phyloP scores from a whole-genome alignment of 2,797 vertebrate species.

The Scolopax bukidnonensis region DNA sequence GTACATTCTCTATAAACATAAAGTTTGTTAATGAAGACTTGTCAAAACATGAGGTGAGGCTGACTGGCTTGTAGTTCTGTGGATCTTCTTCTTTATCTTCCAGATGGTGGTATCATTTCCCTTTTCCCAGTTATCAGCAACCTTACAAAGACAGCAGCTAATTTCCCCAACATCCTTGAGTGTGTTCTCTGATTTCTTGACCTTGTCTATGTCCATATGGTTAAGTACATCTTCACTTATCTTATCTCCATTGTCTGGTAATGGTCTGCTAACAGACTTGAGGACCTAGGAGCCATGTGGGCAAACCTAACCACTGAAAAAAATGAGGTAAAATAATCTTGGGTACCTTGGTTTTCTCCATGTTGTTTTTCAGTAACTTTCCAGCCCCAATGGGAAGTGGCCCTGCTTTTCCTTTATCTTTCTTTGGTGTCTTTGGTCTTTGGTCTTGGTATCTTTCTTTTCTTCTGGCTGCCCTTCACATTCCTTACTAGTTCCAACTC shows the following conservation, averaged over 20 bases:
- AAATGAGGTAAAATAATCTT: not conserved
- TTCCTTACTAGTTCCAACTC: not conserved
- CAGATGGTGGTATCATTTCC: not conserved
- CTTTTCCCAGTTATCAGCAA: not conserved
- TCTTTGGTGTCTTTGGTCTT: too few species aligned
- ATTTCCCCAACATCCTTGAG: rapidly evolving
- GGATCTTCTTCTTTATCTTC: not conserved
- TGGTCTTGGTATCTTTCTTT: too few species aligned
- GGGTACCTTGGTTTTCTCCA: not conserved
- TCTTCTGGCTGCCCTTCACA: not conserved
- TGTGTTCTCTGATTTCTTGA: not conserved
- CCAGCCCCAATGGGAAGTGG: not conserved
- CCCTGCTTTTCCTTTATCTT: not conserved
- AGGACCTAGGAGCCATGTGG: not conserved
- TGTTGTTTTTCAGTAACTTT: not conserved
- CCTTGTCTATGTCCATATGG: not conserved
- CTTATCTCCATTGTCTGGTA: not conserved
- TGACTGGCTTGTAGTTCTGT: not conserved
- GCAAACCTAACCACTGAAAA: not conserved
- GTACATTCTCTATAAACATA: not conserved
- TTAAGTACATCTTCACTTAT: not conserved
- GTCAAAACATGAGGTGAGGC: not conserved
- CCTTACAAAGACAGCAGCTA: not conserved
- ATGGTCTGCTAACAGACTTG: not conserved
- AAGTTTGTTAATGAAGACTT: not conserved